A percentile compares a stretch with the other conserved stretches of the same genome.
These are phyloP conservation scores for Syrmaticus mikado DNA, from an alignment of 2,113 vertebrate species.

Conservation along the genomic window DNA sequence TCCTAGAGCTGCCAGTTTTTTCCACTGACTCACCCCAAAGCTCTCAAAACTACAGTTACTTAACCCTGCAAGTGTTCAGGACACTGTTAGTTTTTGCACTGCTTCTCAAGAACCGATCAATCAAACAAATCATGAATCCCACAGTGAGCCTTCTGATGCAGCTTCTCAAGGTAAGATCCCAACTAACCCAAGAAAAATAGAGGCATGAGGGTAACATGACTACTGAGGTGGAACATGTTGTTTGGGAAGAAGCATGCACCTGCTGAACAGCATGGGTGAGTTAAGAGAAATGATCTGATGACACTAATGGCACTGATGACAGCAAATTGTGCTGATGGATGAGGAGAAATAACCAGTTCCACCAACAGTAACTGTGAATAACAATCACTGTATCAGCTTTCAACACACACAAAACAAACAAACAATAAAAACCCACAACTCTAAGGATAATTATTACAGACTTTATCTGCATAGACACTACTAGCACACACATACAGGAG, in stretches of 20 bases:
- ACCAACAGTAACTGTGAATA: not conserved
- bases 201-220: not conserved
- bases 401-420: not conserved
- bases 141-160: not conserved
- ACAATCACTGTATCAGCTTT: not conserved
- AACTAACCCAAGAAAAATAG: not conserved
- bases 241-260: not conserved
- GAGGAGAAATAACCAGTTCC: not conserved
- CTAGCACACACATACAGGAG: not conserved
- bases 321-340: not conserved
- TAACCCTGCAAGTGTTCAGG: constrained; percentile 18
- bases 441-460: not conserved
- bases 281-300: not conserved
- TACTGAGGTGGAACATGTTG: not conserved
- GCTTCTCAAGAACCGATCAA: not conserved
- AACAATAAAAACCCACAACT: not conserved
- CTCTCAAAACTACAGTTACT: constrained; percentile 7
- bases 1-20: constrained; percentile 37
- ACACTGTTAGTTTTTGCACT: not conserved
- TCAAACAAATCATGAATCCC: not conserved
- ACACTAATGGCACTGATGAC: not conserved
- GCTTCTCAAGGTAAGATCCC: not conserved
- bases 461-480: not conserved
- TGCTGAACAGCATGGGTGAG: not conserved
- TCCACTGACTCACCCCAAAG: constrained; percentile 50